A percentile compares a stretch with the other conserved stretches of the same genome.
Conservation (phyloP, 2,888 invertebrate species). For the Cataglyphis altisquamis region DNA sequence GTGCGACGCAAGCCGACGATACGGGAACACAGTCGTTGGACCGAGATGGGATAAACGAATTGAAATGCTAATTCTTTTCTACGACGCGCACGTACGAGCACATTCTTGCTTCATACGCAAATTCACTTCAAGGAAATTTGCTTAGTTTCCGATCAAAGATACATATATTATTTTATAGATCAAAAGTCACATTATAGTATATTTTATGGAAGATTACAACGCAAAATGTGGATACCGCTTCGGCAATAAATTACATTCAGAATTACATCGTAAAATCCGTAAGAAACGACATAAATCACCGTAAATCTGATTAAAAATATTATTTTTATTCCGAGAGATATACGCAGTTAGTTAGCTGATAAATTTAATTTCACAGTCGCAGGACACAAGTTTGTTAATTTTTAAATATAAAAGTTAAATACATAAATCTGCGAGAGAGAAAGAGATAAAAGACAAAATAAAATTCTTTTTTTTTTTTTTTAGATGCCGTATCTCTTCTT, state of each 20-base stretch:
- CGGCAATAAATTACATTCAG: not conserved
- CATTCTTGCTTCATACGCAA: not conserved
- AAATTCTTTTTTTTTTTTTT: not conserved
- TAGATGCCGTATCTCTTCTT: not conserved
- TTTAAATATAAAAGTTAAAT: not conserved
- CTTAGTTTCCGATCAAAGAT: slow-evolving; percentile 4
- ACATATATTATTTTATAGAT: not conserved
- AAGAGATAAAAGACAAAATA: not conserved
- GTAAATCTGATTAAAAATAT: not conserved
- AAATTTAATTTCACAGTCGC: slow-evolving; percentile 6
- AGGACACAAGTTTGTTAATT: not conserved
- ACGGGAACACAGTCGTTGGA: slow-evolving; percentile 67
- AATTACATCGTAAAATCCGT: not conserved
- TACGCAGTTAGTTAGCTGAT: not conserved
- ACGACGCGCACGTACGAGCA: not conserved
- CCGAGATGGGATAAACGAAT: slow-evolving; percentile 76
- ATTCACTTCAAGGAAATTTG: not conserved
- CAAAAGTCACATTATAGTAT: not conserved
- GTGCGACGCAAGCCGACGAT: slow-evolving; percentile 30
- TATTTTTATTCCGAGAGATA: not conserved
- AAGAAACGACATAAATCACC: not conserved
- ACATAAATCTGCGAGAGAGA: not conserved
- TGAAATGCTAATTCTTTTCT: slow-evolving; percentile 78
- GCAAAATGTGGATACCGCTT: not conserved
- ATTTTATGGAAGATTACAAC: not conserved